Evolutionary conservation across 2,113 vertebrate species (phyloP).

Genomic region (Laterallus jamaicensis): DNA sequence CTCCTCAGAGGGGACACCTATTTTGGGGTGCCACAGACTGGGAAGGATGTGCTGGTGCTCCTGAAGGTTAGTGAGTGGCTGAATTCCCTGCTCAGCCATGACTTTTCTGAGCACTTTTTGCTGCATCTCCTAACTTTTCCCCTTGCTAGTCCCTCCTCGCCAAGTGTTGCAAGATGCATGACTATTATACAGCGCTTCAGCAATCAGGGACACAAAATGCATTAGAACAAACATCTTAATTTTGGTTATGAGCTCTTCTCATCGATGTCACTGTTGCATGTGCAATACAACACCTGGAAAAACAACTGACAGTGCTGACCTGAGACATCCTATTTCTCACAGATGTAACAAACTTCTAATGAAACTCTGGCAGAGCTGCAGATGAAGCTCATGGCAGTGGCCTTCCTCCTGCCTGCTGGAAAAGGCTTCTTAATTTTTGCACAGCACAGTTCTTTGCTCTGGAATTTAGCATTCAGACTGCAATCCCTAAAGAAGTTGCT

Average conservation of each 20-base stretch:
- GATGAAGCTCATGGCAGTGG: background rate
- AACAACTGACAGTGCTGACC: accelerated
- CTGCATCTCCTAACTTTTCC: background rate
- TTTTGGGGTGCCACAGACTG: background rate
- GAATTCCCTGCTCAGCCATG: background rate
- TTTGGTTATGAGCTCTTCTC: background rate
- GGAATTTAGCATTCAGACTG: background rate
- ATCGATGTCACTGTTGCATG: background rate
- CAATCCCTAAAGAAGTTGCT: background rate
- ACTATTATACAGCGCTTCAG: background rate
- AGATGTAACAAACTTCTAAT: background rate
- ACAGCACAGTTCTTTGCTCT: background rate
- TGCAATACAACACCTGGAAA: background rate
- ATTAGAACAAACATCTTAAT: background rate
- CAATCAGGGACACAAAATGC: background rate
- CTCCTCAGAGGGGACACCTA: background rate
- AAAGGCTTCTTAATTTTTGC: background rate
- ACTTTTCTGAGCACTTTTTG: background rate
- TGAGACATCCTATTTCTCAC: background rate
- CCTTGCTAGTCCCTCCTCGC: background rate
- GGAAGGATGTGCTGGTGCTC: background rate
- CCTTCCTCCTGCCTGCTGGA: background rate
- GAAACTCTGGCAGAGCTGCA: background rate
- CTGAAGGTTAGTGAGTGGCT: background rate
- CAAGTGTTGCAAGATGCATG: background rate